Evolutionary conservation across 2,888 invertebrate genomes (phyloP), one percentile per base, ranked within the genome.

Genomic region (Cephus nigrinus): DNA sequence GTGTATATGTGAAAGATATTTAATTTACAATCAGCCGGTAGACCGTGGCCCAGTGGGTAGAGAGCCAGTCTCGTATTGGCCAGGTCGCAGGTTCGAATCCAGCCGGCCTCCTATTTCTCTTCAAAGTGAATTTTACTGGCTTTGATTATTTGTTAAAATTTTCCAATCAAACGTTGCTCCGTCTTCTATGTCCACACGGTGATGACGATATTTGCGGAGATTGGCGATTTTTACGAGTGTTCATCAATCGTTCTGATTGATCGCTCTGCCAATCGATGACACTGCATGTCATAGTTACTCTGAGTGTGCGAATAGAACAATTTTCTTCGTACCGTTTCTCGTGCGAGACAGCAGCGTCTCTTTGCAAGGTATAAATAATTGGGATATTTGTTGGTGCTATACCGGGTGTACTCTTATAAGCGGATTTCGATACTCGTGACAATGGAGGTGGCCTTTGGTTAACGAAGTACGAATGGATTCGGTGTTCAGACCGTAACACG

Each of bases 251-350:
- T 86, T 79, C 83, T 86, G 85, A 84, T 84, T 83, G 40, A 77
- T 69, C 68, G 33, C 79, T 81, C 36, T 81, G 83, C 76, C 76
- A 80, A 72, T 84, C 83, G 12, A 79, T 89, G 88, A 87, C 75
- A 30, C 74, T 80, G 83, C 77, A 75, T 80, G 89, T 90, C 89
- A 90, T 90, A 89, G 90, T 90, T 90, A 90, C 87, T 84, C 90
- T 90, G 90, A 90, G 90, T 87, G 85, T 82, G 83, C 34, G 55
- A 40, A n/a, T 55, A 75, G 23, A 75, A 55, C 34, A n/a, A 31
- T 23, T 69, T 76, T 71, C 32, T 32, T 71, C 9, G 71, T 71
- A 2, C 11, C 5, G 73, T 15, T 73, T 73, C 1, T 12, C 33
- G 33, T 12, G 12, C 32, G 31, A n/a, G 12, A 11, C 4, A 30